phyloP scores from a whole-genome alignment of 1,140 invertebrate genomes.

The Drosophila persimilis region DNA sequence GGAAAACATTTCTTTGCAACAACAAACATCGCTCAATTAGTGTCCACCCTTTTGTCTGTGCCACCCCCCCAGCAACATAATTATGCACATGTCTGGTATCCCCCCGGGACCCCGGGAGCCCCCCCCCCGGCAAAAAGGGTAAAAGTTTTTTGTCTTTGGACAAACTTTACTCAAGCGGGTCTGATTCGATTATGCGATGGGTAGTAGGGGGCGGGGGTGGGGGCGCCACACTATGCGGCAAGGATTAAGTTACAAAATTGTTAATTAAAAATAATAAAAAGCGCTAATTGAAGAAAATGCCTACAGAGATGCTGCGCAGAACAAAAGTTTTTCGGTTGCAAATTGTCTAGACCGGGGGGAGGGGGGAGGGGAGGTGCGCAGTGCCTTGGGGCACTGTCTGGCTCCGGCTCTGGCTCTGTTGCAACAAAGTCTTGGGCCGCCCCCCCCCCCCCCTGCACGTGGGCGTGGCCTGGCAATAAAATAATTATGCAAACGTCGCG shows the following conservation, averaged over 20 bases:
- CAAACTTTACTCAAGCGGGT: constrained; percentile 66
- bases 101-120: no score
- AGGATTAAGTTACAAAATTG: constrained; percentile 79
- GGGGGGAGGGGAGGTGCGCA: constrained; percentile 7
- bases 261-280: constrained; percentile 82
- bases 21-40: constrained; percentile 58
- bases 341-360: constrained; percentile 57
- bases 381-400: constrained; percentile 45
- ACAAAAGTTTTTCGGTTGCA: constrained; percentile 56
- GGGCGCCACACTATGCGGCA: constrained; percentile 26
- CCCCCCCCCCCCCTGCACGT: no score
- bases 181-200: constrained; percentile 73
- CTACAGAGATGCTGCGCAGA: constrained; percentile 43
- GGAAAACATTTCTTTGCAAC: constrained; percentile 51
- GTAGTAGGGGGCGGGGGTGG: neutral
- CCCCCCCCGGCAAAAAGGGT: neutral
- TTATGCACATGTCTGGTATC: constrained; percentile 72
- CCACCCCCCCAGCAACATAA: constrained; percentile 45
- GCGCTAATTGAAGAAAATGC: constrained; percentile 76
- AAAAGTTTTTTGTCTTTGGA: constrained; percentile 61
- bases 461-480: constrained; percentile 57
- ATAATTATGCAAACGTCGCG: constrained; percentile 69
- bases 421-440: constrained; percentile 44
- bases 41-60: constrained; percentile 56
- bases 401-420: constrained; percentile 11